Evolutionary conservation across 30 jellyfish, hydroid and myxozoan species (phyloP), one percentile per base, ranked within the genome.

Genomic region (Hydractinia symbiolongicarpus): DNA sequence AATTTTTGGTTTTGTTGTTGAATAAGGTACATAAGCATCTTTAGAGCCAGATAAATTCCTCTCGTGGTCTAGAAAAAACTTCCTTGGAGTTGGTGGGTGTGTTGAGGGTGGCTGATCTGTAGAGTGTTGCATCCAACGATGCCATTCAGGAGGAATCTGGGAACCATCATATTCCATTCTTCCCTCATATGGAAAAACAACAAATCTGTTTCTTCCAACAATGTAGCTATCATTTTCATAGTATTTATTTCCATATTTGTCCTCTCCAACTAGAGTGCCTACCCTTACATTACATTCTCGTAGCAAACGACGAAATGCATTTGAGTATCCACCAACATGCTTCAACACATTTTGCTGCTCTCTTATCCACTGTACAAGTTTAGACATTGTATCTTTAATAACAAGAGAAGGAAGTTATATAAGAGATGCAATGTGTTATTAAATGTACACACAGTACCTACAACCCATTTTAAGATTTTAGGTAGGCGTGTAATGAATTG

Each of bases 141-240:
- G 96, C 99, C 99, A 93, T 72, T 93, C 99, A 4, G 96, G 89
- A 4, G 96, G 96, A n/a, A 93, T 82, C 67, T 87, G 96, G n/a
- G 96, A 67, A 55, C 84, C 96, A 77, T 93, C 96, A 54, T 20
- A 83, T 10, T 83, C 88, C 72, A 50, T 53, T 15, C 96, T 73
- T 58, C 89, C 95, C 50, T 54, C 78, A 77, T 87, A 93, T 17
- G 95, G 94, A 69, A 21, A 87, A 50, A 79, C 99, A n/a, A 93
- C 99, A 69, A 87, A 93, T 44, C 99, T 89, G 82, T 84, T 87
- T 82, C 99, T 66, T 53, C 95, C 76, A 51, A 79, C 72, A 85
- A 93, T 77, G 57, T 85, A 86, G 54, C 72, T 82, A 71, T 84
- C 81, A 61, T 93, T 93, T 82, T 93, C 96, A 67, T 72, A 93